These are phyloP conservation scores for Drosophila lacertosa DNA, from an alignment of 1,140 invertebrate species.

Conservation along the genomic window DNA sequence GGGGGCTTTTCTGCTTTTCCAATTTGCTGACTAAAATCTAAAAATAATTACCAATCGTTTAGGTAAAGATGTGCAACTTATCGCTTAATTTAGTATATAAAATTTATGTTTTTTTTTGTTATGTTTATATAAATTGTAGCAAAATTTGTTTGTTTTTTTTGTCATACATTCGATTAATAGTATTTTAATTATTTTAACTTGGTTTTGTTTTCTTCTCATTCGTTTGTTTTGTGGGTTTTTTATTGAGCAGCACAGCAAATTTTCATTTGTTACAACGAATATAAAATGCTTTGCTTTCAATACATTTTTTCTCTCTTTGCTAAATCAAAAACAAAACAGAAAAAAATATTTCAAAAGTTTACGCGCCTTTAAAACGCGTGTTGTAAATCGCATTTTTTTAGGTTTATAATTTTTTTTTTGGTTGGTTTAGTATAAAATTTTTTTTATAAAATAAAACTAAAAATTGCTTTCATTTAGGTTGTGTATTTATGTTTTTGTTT, in stretches of 20 bases:
- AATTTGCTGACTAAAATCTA: slow-evolving; percentile 68
- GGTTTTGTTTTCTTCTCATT: slow-evolving; percentile 19
- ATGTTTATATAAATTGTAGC: slow-evolving; percentile 66
- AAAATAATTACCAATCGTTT: slow-evolving; percentile 80
- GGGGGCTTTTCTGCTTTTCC: slow-evolving; percentile 32
- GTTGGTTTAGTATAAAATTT: slow-evolving; percentile 54
- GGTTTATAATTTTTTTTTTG: slow-evolving; percentile 50
- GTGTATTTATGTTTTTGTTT: not conserved
- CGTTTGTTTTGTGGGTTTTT: slow-evolving; percentile 37
- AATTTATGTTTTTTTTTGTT: slow-evolving; percentile 54
- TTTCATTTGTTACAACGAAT: slow-evolving; percentile 72
- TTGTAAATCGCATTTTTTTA: slow-evolving; percentile 34
- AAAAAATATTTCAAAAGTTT: slow-evolving; percentile 5
- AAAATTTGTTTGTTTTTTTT: slow-evolving; percentile 49
- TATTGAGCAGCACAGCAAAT: slow-evolving; percentile 83
- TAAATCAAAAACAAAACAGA: slow-evolving; percentile 23
- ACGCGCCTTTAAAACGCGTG: slow-evolving; percentile 10
- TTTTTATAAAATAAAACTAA: slow-evolving; percentile 60
- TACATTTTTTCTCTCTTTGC: slow-evolving; percentile 32
- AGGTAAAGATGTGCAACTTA: slow-evolving; percentile 82
- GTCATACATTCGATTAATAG: slow-evolving; percentile 31
- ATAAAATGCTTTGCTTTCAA: slow-evolving; percentile 72
- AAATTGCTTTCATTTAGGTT: slow-evolving; percentile 58
- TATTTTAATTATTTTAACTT: slow-evolving; percentile 10
- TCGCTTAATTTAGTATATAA: slow-evolving; percentile 58